phyloP scores from a whole-genome alignment of 2,797 vertebrate genomes.

The Anisognathus igniventris region DNA sequence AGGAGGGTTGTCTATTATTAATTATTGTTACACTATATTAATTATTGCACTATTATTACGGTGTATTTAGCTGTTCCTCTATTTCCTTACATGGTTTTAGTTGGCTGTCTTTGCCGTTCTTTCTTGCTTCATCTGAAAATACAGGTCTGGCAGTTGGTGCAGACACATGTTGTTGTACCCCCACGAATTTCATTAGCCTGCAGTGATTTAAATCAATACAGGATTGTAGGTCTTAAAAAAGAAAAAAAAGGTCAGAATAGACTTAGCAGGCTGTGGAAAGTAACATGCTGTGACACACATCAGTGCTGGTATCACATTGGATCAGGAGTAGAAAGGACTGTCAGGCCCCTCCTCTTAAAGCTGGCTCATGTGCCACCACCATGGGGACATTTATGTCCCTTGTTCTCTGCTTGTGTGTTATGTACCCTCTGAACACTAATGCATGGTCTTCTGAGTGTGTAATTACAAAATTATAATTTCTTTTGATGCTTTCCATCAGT shows the following conservation, averaged over 20 bases:
- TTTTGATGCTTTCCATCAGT: neutral
- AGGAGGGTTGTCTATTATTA: neutral
- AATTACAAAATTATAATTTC: neutral
- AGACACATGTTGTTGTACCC: neutral
- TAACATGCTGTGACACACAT: rapidly evolving
- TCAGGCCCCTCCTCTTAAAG: neutral
- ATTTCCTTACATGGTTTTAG: neutral
- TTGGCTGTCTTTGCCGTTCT: neutral
- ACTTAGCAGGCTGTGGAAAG: neutral
- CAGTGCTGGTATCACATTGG: neutral
- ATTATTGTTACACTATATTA: neutral
- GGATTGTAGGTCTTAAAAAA: neutral
- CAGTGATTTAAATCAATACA: neutral
- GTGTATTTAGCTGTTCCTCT: neutral
- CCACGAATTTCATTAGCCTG: neutral
- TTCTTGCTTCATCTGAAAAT: neutral
- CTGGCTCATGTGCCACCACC: neutral
- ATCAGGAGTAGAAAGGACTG: neutral
- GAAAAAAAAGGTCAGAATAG: neutral
- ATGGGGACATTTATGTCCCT: neutral
- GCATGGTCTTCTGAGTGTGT: neutral
- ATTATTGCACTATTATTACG: neutral
- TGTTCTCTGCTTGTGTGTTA: neutral
- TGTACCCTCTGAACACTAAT: neutral
- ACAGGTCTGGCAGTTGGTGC: neutral